A percentile compares a stretch with the other conserved stretches of the same genome.
Evolutionary conservation across 2,797 vertebrate genomes (phyloP).

Genomic region (Sebastes itinus): DNA sequence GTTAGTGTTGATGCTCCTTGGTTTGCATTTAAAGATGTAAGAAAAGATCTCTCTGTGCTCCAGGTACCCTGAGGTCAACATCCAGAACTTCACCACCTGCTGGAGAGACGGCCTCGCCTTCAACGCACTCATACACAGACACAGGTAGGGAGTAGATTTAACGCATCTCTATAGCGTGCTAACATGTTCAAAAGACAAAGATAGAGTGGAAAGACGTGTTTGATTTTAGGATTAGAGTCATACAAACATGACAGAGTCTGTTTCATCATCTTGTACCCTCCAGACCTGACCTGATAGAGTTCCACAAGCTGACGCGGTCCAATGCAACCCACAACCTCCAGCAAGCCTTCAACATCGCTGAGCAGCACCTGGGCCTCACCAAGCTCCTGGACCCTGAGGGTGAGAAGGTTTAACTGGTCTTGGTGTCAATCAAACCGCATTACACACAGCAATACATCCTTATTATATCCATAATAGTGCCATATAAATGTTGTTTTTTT

Average conservation of each 20-base stretch:
- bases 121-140: constrained; percentile 95
- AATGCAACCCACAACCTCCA: constrained; percentile 96
- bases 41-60: not conserved
- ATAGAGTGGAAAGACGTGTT: not conserved
- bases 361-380: constrained; percentile 93
- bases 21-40: not conserved
- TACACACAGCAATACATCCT: not conserved
- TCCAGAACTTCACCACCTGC: constrained; percentile 97
- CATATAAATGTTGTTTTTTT: not conserved
- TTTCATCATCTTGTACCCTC: not conserved
- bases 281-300: constrained; percentile 94
- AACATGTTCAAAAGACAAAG: not conserved
- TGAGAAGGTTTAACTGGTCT: constrained; percentile 45
- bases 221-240: not conserved
- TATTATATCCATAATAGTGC: not conserved
- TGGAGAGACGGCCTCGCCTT: constrained; percentile 96
- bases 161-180: not conserved
- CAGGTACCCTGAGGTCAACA: constrained; percentile 94
- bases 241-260: not conserved
- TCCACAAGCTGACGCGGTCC: constrained; percentile 92
- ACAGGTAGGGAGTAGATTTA: constrained; percentile 81
- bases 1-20: not conserved
- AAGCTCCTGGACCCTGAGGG: constrained; percentile 96
- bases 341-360: constrained; percentile 93
- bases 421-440: not conserved